Percentiles rank a stretch among this genome's conserved stretches.
phyloP scores from a whole-genome alignment of 1,140 invertebrate genomes.

The Orchesella cincta region DNA sequence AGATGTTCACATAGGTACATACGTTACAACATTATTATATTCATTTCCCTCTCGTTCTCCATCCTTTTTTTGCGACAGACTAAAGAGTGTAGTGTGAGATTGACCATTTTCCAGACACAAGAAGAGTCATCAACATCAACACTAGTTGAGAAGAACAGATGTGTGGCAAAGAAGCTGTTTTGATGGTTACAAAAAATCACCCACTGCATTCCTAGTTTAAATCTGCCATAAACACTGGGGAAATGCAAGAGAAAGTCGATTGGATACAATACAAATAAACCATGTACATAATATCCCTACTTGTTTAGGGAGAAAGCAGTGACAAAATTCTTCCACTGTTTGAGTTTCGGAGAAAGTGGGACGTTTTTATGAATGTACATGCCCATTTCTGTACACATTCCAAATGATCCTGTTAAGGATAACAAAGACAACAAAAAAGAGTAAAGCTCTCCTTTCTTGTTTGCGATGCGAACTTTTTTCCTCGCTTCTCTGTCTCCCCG shows the following conservation, averaged over 20 bases:
- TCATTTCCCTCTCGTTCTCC: neutral
- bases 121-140: neutral
- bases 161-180: neutral
- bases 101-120: neutral
- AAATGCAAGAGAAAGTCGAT: no score
- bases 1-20: no score
- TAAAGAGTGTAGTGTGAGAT: neutral
- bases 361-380: neutral
- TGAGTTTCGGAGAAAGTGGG: neutral
- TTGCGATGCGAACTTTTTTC: no score
- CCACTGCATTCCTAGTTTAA: no score
- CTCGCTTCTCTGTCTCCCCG: no score
- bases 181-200: neutral
- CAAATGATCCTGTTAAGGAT: conserved; percentile 13
- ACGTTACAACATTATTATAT: no score
- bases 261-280: no score
- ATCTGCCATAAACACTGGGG: no score
- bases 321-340: no score
- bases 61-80: neutral
- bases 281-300: no score
- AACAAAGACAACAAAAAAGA: neutral
- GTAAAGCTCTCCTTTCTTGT: no score
- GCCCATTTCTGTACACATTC: neutral
- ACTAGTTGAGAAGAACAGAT: neutral
- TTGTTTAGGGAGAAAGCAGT: no score